Evolutionary conservation across 2,888 invertebrate species (phyloP), one percentile per base, ranked within the genome.

Genomic region (Sarcophaga carnaria): DNA sequence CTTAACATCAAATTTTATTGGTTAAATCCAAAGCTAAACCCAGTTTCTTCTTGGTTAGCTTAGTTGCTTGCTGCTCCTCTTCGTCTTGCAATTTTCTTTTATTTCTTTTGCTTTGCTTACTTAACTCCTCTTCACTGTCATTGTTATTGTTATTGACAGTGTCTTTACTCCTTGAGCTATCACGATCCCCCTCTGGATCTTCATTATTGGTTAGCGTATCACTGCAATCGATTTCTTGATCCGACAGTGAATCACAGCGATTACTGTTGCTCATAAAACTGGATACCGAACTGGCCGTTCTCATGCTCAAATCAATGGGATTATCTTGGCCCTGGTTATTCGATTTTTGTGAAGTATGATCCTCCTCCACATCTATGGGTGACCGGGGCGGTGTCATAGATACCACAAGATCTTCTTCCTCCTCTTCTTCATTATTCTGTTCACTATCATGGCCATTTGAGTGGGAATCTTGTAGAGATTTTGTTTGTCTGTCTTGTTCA

Each of bases 271-370:
- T 91, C 17, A 90, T 83, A n/a, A 91, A 90, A 79, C 92, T 91
- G 67, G 88, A 75, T 54, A 94, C 83, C 4, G 90, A 91, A 66
- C 96, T 96, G 27, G 94, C 94, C 0, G 95, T 95, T 90, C 96
- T 96, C 94, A 97, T 96, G 60, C 97, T 97, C 88, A 97, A 93
- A 91, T 97, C 97, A 92, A 97, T 97, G 2, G 97, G 97, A 91
- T 96, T 96, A 88, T 97, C 97, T 91, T 97, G 87, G 2, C 59
- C 80, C 2, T 45, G 47, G 6, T 74, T 37, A 27, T 54, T 10
- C 8, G 94, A 94, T 85, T 94, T 94, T 0, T 78, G 66, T 5
- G 49, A 59, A 47, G 20, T 62, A 22, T 59, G 49, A 12, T 72
- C 76, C n/a, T 76, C 60, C 17, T 77, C 71, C 22, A 77, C 82